Conservation (phyloP, 2,113 vertebrate genomes). For the Odontesthes bonariensis region DNA sequence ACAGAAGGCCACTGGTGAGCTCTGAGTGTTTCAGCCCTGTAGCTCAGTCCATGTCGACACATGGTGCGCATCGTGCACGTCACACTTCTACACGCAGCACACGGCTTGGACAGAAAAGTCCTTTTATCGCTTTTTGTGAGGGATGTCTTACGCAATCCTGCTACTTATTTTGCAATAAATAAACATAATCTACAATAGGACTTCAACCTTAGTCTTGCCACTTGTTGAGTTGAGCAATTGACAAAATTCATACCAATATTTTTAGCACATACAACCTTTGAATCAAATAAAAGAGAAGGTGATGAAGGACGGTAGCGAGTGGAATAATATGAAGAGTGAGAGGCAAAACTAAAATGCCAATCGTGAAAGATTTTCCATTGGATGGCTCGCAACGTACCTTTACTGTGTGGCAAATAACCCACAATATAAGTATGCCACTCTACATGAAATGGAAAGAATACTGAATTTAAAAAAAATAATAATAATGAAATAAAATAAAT, state of each 20-base stretch:
- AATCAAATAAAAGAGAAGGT: background rate
- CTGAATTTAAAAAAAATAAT: no score
- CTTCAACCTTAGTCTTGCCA: no score
- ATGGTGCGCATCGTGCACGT: slow-evolving; percentile 16
- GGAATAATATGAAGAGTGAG: no score
- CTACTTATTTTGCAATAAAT: background rate
- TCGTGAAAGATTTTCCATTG: no score
- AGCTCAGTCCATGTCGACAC: slow-evolving; percentile 4
- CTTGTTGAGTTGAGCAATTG: no score
- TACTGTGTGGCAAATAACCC: no score
- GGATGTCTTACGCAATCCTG: background rate
- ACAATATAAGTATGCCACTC: no score
- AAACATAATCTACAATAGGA: background rate
- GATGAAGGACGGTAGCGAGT: no score
- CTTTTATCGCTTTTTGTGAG: background rate
- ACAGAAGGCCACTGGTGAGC: slow-evolving; percentile 39
- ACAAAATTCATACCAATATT: no score
- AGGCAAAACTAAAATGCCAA: background rate
- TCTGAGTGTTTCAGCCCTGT: slow-evolving; percentile 39
- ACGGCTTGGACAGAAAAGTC: background rate
- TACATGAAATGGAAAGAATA: no score
- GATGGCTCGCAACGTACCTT: no score
- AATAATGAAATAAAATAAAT: no score
- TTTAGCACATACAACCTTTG: background rate
- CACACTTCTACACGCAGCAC: slow-evolving; percentile 24